phyloP scores from a whole-genome alignment of 2,888 invertebrate genomes.

The Iphiclides podalirius region DNA sequence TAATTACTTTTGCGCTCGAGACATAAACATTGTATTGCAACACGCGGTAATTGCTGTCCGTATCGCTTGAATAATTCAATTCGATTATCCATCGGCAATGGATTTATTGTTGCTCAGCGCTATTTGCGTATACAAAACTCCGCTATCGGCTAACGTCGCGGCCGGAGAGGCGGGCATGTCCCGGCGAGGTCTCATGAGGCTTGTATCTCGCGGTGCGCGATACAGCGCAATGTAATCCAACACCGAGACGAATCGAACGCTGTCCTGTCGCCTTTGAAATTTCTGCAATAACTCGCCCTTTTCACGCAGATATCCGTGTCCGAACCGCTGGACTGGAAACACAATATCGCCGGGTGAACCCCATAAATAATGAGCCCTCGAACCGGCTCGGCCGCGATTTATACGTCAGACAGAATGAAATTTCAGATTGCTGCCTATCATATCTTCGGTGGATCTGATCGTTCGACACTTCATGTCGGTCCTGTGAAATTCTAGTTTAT shows the following conservation, averaged over 20 bases:
- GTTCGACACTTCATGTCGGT: too few relatives aligned
- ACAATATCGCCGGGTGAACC: conserved; percentile 71
- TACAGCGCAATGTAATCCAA: conserved; percentile 76
- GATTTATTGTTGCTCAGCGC: conserved; percentile 57
- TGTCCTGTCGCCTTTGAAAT: conserved; percentile 77
- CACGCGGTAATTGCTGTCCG: conserved; percentile 11
- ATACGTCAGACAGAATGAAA: conserved; percentile 57
- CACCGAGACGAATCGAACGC: conserved; percentile 78
- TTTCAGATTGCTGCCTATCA: conserved; percentile 51
- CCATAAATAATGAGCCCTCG: conserved; percentile 70
- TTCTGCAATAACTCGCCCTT: conserved; percentile 78
- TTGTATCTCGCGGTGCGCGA: conserved; percentile 51
- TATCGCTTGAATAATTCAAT: conserved; percentile 13
- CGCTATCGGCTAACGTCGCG: conserved; percentile 65
- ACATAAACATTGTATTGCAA: too few relatives aligned
- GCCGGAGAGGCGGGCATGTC: conserved; percentile 46
- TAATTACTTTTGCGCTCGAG: too few relatives aligned
- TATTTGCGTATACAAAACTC: conserved; percentile 46
- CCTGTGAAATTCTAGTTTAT: too few relatives aligned
- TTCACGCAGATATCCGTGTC: conserved; percentile 75
- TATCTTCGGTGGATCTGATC: too few relatives aligned
- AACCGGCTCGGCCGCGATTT: conserved; percentile 44
- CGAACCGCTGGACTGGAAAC: conserved; percentile 76
- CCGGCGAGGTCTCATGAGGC: conserved; percentile 57
- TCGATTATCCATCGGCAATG: conserved; percentile 37